These are phyloP conservation scores for Andrena cerasifolii DNA, from an alignment of 1,140 invertebrate genomes.

Conservation along the genomic window DNA sequence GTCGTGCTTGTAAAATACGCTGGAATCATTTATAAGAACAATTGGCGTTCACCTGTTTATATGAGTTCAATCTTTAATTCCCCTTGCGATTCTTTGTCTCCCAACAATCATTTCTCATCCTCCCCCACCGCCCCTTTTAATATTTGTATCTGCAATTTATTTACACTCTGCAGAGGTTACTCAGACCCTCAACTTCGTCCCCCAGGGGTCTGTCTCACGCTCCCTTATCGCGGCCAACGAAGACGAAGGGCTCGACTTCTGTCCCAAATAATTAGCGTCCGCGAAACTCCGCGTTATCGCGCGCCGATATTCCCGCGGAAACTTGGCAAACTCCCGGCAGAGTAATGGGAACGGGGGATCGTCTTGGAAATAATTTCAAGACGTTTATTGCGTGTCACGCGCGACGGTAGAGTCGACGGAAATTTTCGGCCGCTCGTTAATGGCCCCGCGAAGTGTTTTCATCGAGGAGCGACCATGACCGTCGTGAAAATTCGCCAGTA, in stretches of 20 bases:
- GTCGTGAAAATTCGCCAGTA: background rate
- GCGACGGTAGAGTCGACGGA: background rate
- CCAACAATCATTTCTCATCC: too few species aligned
- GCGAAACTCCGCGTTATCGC: constrained; percentile 40
- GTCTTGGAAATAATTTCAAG: constrained; percentile 58
- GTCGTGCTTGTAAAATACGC: too few species aligned
- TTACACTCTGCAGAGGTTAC: too few species aligned
- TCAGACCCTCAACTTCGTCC: background rate
- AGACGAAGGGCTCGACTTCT: background rate
- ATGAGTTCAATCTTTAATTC: too few species aligned
- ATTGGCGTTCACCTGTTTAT: too few species aligned
- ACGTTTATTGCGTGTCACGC: constrained; percentile 49
- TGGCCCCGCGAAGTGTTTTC: background rate
- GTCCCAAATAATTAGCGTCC: constrained; percentile 57
- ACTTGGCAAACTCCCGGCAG: background rate
- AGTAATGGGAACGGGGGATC: constrained; percentile 39
- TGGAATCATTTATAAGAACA: too few species aligned
- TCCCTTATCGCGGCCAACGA: constrained; percentile 44
- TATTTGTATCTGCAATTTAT: too few species aligned
- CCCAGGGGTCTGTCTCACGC: constrained; percentile 29
- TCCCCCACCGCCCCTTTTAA: too few species aligned
- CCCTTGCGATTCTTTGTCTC: too few species aligned
- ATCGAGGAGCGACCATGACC: background rate
- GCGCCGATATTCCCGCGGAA: constrained; percentile 25
- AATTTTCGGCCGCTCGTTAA: constrained; percentile 5